Evolutionary conservation across 2,888 invertebrate species (phyloP), one percentile per base, ranked within the genome.

Genomic region (Trichogramma dendrolimi): DNA sequence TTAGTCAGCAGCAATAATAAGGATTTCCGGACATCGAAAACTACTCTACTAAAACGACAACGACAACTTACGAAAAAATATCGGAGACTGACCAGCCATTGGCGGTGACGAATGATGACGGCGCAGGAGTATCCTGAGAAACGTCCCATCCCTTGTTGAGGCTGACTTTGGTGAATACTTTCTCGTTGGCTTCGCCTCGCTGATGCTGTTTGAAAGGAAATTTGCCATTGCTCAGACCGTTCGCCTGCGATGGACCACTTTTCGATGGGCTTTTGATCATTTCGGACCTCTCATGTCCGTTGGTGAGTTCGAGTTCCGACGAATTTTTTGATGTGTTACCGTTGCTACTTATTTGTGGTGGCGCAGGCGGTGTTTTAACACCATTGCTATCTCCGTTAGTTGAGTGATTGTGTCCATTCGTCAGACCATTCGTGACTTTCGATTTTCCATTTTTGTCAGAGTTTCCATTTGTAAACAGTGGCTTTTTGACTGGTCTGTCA

Each of bases 51-150:
- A 27, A 58, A 57, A 51, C 52, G 55, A 62, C 48, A 63, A 63
- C 53, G 66, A 70, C 67, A 67, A 78, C 78, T 74, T 74, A 67
- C 63, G 60, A 60, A 58, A 63, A 57, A 55, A 71, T 76, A 55
- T 79, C 78, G 39, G 75, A 73, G 60, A 77, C 75, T 38, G 72
- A 75, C 79, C 79, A 79, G 54, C 77, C 78, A 65, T 76, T 78
- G 1, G 74, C 70, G 8, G 72, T 70, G 5, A 72, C 62, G n/a
- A 69, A 68, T 4, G 73, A 71, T n/a, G 72, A 71, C 4, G 75
- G 71, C n/a, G 75, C 71, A 11, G 72, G 69, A 38, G 68, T 69
- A 41, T 77, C 74, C 51, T 74, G 73, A 6, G 76, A 75, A 46
- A 75, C 72, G 53, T 74, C 71, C 79, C 77, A 78, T 39, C 72